A percentile compares a stretch with the other conserved stretches of the same genome.
These are phyloP conservation scores for Arrhamphus sclerolepis DNA, from an alignment of 2,797 vertebrate genomes.

Conservation along the genomic window DNA sequence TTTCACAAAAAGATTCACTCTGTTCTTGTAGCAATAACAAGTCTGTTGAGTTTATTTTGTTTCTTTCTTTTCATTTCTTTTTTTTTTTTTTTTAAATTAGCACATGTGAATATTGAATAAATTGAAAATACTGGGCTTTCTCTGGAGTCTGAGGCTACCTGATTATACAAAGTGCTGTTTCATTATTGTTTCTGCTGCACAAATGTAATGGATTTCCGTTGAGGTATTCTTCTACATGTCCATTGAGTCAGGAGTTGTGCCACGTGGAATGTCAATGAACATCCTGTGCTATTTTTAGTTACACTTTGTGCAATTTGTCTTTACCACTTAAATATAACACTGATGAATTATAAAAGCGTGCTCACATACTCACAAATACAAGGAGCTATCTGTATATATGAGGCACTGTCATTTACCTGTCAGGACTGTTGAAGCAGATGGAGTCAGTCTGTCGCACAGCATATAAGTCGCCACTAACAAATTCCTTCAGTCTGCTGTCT, in stretches of 20 bases:
- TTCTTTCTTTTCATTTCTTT: no score
- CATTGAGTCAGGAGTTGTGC: conserved; percentile 48
- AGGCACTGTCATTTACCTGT: conserved; percentile 42
- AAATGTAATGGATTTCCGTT: conserved; percentile 43
- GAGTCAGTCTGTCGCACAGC: conserved; percentile 18
- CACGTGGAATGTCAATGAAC: conserved; percentile 70
- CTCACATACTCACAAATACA: conserved; percentile 3
- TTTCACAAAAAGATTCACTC: conserved; percentile 28
- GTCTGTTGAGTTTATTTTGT: conserved; percentile 8
- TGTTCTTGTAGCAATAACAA: conserved; percentile 18
- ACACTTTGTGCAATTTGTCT: conserved; percentile 53
- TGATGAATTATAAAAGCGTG: conserved; percentile 20
- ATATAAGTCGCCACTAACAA: conserved; percentile 19
- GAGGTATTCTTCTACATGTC: conserved; percentile 38
- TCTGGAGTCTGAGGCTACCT: conserved; percentile 12
- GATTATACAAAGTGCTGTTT: conserved; percentile 70
- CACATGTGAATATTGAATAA: conserved; percentile 21
- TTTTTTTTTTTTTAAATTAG: not conserved
- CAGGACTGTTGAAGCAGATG: conserved; percentile 20
- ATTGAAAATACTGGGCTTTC: conserved; percentile 39
- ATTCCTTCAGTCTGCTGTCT: conserved; percentile 13
- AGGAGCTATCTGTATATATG: conserved; percentile 5
- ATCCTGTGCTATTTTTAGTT: conserved; percentile 67
- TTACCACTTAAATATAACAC: conserved; percentile 36
- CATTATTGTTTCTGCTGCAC: conserved; percentile 42